Conservation (phyloP, 2,888 invertebrate species). For the Formica aserva region DNA sequence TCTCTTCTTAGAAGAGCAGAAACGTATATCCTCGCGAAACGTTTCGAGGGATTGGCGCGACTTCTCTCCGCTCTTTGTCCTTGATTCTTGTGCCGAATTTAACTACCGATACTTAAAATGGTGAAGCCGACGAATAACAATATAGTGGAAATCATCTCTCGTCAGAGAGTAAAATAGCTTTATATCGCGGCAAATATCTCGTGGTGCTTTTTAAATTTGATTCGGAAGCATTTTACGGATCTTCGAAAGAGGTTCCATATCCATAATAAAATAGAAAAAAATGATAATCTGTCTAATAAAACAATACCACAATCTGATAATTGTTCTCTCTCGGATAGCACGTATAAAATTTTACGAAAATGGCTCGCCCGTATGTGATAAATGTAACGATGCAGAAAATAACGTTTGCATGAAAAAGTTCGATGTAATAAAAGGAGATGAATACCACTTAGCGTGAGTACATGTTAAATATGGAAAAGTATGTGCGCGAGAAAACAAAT, state of each 20-base stretch:
- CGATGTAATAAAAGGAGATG: neutral
- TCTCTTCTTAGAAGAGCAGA: constrained; percentile 27
- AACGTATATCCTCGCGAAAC: constrained; percentile 31
- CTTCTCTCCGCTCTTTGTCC: neutral
- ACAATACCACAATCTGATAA: neutral
- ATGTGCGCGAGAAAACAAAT: neutral
- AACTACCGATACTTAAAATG: neutral
- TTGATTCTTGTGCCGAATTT: neutral
- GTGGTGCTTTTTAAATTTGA: constrained; percentile 23
- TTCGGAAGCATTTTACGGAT: neutral
- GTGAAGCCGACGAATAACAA: neutral
- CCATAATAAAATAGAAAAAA: neutral
- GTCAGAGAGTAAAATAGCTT: neutral
- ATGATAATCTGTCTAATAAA: neutral
- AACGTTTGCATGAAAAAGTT: neutral
- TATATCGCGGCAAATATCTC: constrained; percentile 2
- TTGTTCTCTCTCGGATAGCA: neutral
- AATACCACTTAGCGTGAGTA: neutral
- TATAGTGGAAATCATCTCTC: neutral
- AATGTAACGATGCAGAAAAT: neutral
- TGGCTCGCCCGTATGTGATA: neutral
- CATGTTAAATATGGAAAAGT: neutral
- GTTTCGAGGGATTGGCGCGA: constrained; percentile 3
- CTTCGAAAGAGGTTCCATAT: neutral
- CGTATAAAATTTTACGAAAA: neutral